Evolutionary conservation across 1,140 invertebrate genomes (phyloP), one percentile per base, ranked within the genome.

Genomic region (Stegodyphus dumicola): DNA sequence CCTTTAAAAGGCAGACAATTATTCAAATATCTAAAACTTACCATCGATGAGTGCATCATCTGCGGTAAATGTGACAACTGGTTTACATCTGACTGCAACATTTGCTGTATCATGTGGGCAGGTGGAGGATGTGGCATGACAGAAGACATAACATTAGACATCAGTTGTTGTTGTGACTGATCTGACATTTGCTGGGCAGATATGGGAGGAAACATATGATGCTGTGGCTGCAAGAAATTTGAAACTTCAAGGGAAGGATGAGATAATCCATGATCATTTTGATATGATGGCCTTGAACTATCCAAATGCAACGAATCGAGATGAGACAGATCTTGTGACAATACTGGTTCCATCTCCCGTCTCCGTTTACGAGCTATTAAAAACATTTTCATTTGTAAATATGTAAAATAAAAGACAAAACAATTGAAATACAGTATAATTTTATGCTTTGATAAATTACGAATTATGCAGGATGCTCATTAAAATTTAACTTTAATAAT

Each of bases 281-380:
- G 64, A 67, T 66, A 75, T 7, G 80, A 73, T 17, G 78, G 70
- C 5, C 70, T 54, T 18, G 71, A 51, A 6, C 54, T 60, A 15
- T 83, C 79, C 56, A 83, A 53, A 56, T 66, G 71, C 7, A 76
- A 76, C 2, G 83, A 71, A 71, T 85, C 76, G 13, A 77, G 11
- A 53, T 77, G 74, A 1, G 74, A 52, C 9, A 77, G 69, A 11
- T 85, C 75, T 18, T 76, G 64, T 5, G 73, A 53, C 2, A 60
- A 67, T 18, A 67, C 17, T 67, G 65, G 65, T 15, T 67, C 65
- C 11, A 7, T 7, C 9, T 67, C 65, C 9, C 65, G 65, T 17
- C 65, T 67, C 17, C 65, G 9, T 67, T 67, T 67, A n/a, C 65
- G 65, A 67, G 65, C 9, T 7, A 67, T n/a, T 67, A 5, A 60